phyloP scores from a whole-genome alignment of 2,113 vertebrate genomes.

The Glaucidium brasilianum region DNA sequence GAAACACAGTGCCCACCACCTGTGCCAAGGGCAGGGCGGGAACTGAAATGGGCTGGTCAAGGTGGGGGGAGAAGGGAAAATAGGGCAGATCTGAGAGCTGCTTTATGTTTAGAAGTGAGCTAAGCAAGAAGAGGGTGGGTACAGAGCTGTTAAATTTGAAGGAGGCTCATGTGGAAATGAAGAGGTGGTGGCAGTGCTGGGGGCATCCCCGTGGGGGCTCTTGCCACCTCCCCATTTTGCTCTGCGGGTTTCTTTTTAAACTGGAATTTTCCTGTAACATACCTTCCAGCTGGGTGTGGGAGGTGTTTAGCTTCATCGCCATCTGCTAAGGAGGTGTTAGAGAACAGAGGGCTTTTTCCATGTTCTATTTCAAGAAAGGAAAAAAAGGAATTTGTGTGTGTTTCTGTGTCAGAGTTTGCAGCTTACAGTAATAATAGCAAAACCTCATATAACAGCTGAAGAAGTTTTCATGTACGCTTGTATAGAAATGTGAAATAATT shows the following conservation, averaged over 20 bases:
- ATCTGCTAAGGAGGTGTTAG: conserved; percentile 21
- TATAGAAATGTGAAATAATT: background rate
- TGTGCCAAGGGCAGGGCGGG: fast-evolving
- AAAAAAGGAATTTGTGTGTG: background rate
- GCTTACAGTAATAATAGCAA: background rate
- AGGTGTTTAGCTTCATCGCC: background rate
- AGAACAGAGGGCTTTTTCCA: conserved; percentile 20
- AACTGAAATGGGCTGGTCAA: fast-evolving
- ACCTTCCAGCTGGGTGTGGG: conserved; percentile 29
- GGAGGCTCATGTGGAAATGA: fast-evolving
- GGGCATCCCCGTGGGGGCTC: background rate
- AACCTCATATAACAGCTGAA: background rate
- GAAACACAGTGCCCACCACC: fast-evolving
- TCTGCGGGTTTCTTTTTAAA: background rate
- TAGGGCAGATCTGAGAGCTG: fast-evolving
- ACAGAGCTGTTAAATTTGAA: fast-evolving
- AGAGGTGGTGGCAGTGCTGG: background rate
- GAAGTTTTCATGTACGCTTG: background rate
- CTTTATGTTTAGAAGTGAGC: fast-evolving
- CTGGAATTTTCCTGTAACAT: background rate
- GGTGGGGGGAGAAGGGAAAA: background rate
- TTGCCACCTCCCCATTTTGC: background rate
- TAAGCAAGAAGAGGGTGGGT: fast-evolving
- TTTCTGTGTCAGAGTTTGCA: background rate
- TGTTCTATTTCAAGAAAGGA: background rate